phyloP scores from a whole-genome alignment of 2,113 vertebrate species.

The Crotalus viridis region DNA sequence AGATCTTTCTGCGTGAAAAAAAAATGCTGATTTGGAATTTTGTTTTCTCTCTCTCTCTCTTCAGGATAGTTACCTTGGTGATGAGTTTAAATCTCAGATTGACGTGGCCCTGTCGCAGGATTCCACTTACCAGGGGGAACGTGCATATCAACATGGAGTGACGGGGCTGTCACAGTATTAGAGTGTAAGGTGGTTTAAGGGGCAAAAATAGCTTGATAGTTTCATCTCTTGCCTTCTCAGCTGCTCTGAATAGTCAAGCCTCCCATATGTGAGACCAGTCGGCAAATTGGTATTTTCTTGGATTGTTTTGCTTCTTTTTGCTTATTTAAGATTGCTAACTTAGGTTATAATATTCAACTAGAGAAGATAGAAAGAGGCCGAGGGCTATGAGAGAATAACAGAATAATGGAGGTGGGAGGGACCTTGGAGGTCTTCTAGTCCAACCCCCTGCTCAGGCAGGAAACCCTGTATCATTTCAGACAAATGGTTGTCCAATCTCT shows the following conservation, averaged over 20 bases:
- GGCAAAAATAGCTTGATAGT: not conserved
- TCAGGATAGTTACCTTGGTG: conserved; percentile 98
- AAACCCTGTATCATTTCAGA: not conserved
- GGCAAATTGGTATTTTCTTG: not conserved
- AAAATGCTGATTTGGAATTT: not conserved
- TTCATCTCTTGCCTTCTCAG: not conserved
- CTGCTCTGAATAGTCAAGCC: not conserved
- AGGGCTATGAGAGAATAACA: not conserved
- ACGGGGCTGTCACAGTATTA: conserved; percentile 99
- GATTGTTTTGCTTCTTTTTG: not conserved
- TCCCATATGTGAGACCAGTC: not conserved
- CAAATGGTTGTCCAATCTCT: not conserved
- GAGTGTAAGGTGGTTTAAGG: conserved; percentile 77
- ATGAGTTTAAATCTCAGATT: conserved; percentile 99
- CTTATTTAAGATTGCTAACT: not conserved
- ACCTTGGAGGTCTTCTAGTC: not conserved
- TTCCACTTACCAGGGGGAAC: conserved; percentile 98
- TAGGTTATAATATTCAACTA: not conserved
- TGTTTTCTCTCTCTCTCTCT: conserved; percentile 1
- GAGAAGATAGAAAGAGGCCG: not conserved
- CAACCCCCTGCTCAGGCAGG: not conserved
- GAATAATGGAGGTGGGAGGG: not conserved
- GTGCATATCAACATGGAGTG: conserved; percentile 98
- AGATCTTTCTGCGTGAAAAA: not conserved
- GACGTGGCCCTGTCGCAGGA: conserved; percentile 98